phyloP scores from a whole-genome alignment of 1,140 invertebrate species.

The Drosophila sturtevanti region DNA sequence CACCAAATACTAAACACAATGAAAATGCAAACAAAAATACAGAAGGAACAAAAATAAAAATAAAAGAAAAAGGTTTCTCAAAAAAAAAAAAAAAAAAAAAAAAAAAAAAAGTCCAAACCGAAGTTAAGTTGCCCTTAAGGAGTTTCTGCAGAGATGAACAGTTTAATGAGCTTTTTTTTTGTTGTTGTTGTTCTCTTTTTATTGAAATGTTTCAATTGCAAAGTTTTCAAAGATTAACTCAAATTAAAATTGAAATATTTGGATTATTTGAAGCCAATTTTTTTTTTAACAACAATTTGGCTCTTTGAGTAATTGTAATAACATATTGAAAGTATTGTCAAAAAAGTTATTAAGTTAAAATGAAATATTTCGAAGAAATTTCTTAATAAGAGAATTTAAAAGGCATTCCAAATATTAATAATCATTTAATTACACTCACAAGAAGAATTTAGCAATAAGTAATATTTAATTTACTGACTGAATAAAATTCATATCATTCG shows the following conservation, averaged over 20 bases:
- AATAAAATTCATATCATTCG: too few relatives aligned
- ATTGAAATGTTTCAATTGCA: background rate
- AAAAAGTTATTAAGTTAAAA: too few relatives aligned
- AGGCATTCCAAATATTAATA: too few relatives aligned
- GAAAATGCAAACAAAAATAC: slow-evolving; percentile 35
- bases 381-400: too few relatives aligned
- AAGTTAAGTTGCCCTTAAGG: slow-evolving; percentile 28
- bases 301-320: background rate
- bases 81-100: background rate
- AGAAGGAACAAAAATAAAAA: slow-evolving; percentile 25
- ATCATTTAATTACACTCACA: too few relatives aligned
- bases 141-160: slow-evolving; percentile 1
- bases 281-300: background rate
- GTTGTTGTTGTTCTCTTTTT: background rate
- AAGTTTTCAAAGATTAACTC: background rate
- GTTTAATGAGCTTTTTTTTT: background rate
- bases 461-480: too few relatives aligned
- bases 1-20: background rate
- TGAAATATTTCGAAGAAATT: too few relatives aligned
- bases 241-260: background rate
- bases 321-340: too few relatives aligned
- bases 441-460: too few relatives aligned
- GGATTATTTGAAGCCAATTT: background rate
- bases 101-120: slow-evolving; percentile 18
- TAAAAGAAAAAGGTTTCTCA: slow-evolving; percentile 4